phyloP scores from a whole-genome alignment of 2,888 invertebrate genomes.

The Rhingia rostrata region DNA sequence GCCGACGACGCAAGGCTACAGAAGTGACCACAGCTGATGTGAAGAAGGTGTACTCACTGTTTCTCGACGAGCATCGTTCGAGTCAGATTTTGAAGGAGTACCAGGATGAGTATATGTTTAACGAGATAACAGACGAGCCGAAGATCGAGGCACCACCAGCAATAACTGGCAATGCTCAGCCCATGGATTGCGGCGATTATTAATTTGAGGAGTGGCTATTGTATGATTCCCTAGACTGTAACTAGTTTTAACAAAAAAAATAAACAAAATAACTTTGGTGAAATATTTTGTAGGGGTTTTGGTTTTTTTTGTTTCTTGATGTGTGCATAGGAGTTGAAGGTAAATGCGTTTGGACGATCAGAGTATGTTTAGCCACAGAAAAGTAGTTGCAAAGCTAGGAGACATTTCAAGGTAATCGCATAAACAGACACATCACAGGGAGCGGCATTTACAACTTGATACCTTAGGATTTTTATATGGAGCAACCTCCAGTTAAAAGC shows the following conservation, averaged over 20 bases:
- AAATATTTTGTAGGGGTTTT: not conserved
- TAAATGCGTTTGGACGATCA: too few species aligned
- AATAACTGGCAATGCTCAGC: slow-evolving; percentile 77
- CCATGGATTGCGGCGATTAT: slow-evolving; percentile 80
- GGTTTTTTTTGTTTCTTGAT: not conserved
- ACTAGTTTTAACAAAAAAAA: slow-evolving; percentile 12
- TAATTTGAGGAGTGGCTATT: slow-evolving; percentile 12
- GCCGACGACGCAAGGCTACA: slow-evolving; percentile 92
- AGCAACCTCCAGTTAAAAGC: too few species aligned
- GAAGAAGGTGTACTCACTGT: slow-evolving; percentile 96
- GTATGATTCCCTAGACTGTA: slow-evolving; percentile 52
- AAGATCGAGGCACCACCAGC: slow-evolving; percentile 73
- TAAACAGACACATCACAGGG: too few species aligned
- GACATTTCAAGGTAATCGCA: too few species aligned
- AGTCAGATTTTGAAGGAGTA: slow-evolving; percentile 97
- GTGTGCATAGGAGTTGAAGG: not conserved
- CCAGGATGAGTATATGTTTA: slow-evolving; percentile 97
- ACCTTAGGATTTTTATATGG: too few species aligned
- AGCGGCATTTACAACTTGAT: too few species aligned
- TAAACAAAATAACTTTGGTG: slow-evolving; percentile 19
- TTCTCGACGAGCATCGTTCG: slow-evolving; percentile 96
- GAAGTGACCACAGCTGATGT: slow-evolving; percentile 95
- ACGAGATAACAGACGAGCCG: slow-evolving; percentile 84
- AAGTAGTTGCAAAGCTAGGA: too few species aligned
- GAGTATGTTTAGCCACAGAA: too few species aligned